Conservation (phyloP, 2,113 vertebrate genomes). For the Brienomyrus longianalis region DNA sequence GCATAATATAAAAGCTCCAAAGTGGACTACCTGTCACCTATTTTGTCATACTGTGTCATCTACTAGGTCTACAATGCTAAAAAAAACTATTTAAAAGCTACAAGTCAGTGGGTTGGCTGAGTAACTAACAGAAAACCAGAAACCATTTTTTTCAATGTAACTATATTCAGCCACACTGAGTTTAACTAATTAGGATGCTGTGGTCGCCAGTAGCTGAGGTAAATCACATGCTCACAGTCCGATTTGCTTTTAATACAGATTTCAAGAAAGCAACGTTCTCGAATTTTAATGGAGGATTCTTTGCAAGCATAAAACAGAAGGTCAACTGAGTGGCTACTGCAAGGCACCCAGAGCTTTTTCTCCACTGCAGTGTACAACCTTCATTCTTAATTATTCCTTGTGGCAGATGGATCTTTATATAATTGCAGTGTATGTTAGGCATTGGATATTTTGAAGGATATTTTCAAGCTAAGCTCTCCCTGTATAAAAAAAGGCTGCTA, state of each 20-base stretch:
- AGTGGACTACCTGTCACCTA: neutral
- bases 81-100: neutral
- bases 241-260: neutral
- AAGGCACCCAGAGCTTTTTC: neutral
- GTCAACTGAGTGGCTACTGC: neutral
- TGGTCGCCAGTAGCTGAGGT: neutral
- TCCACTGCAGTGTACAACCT: neutral
- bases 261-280: neutral
- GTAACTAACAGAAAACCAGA: neutral
- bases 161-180: neutral
- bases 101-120: neutral
- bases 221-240: neutral
- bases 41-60: neutral
- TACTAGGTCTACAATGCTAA: neutral
- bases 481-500: neutral
- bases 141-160: neutral
- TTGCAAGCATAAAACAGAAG: neutral
- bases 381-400: neutral
- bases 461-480: neutral
- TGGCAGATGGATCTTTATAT: neutral
- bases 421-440: neutral
- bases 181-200: neutral
- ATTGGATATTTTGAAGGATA: neutral
- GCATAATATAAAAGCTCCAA: neutral
- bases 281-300: neutral